Percentiles rank a stretch among this genome's conserved stretches.
These are phyloP conservation scores for Melinaea menophilus DNA, from an alignment of 2,888 invertebrate genomes.

Conservation along the genomic window DNA sequence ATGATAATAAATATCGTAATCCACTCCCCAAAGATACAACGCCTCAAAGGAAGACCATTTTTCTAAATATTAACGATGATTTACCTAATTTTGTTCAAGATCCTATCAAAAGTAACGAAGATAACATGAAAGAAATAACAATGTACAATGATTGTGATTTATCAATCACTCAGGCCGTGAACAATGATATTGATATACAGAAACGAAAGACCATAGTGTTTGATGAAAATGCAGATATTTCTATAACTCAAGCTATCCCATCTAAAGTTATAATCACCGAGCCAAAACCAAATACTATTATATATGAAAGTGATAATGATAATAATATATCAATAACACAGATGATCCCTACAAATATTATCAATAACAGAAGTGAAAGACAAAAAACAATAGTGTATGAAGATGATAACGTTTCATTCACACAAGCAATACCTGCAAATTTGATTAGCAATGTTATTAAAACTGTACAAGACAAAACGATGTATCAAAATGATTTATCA, in stretches of 20 bases:
- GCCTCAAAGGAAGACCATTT: slow-evolving; percentile 53
- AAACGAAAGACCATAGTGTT: slow-evolving; percentile 40
- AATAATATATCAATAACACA: slow-evolving; percentile 39
- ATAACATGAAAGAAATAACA: slow-evolving; percentile 13
- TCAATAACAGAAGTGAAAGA: slow-evolving; percentile 16
- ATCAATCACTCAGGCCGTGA: slow-evolving; percentile 26
- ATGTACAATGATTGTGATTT: slow-evolving; percentile 29
- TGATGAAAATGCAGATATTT: slow-evolving; percentile 39
- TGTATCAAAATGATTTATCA: slow-evolving; percentile 39
- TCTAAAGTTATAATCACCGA: slow-evolving; percentile 24
- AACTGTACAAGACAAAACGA: slow-evolving; percentile 13
- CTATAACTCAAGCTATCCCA: slow-evolving; percentile 41
- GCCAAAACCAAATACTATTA: slow-evolving; percentile 32
- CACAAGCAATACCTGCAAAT: slow-evolving; percentile 38
- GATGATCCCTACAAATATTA: slow-evolving; percentile 30
- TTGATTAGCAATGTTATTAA: slow-evolving; percentile 26
- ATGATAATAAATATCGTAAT: slow-evolving; percentile 38
- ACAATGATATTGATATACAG: slow-evolving; percentile 13
- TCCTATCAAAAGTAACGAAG: neutral
- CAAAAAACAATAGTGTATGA: slow-evolving; percentile 35
- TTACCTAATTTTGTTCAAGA: slow-evolving; percentile 52
- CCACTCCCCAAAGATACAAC: slow-evolving; percentile 28
- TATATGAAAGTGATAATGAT: slow-evolving; percentile 35
- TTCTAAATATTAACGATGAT: slow-evolving; percentile 56
- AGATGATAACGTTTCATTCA: slow-evolving; percentile 43